Conservation (phyloP, 2,113 vertebrate species). For the Lethenteron camtschaticum region DNA sequence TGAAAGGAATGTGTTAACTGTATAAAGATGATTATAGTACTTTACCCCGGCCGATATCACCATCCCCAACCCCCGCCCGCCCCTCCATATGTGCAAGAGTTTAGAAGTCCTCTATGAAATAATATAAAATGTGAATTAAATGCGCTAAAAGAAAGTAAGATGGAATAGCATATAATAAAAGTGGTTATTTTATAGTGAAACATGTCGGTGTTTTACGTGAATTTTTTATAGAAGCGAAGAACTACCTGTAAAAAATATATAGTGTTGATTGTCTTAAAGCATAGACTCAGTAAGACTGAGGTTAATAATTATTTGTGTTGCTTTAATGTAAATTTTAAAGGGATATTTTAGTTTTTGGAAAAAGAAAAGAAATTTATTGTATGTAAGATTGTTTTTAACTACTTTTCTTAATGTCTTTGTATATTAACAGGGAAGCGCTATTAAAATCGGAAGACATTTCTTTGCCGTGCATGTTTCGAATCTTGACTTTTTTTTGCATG, state of each 20-base stretch:
- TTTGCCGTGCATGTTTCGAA: too few species aligned
- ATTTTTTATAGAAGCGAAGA: neutral
- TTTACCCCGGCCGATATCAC: too few species aligned
- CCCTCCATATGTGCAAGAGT: neutral
- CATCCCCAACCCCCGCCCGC: neutral
- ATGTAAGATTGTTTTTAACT: conserved; percentile 2
- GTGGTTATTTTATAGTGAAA: conserved; percentile 5
- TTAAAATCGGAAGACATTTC: neutral
- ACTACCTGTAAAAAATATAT: conserved; percentile 5
- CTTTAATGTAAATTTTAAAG: conserved; percentile 3
- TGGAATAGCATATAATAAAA: neutral
- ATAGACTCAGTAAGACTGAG: conserved; percentile 5
- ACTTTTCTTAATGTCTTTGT: conserved; percentile 1
- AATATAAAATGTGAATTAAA: conserved; percentile 2
- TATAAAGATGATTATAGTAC: too few species aligned
- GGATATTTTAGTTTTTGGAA: conserved; percentile 6
- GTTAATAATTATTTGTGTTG: neutral
- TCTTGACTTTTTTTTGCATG: too few species aligned
- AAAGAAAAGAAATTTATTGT: neutral
- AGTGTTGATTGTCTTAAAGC: neutral
- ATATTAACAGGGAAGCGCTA: conserved; percentile 4
- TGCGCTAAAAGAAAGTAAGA: neutral
- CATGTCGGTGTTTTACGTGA: neutral
- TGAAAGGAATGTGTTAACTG: too few species aligned
- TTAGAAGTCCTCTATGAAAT: neutral